Percentiles rank a stretch among this genome's conserved stretches.
phyloP scores from a whole-genome alignment of 2,113 vertebrate species.

The Pimephales promelas region DNA sequence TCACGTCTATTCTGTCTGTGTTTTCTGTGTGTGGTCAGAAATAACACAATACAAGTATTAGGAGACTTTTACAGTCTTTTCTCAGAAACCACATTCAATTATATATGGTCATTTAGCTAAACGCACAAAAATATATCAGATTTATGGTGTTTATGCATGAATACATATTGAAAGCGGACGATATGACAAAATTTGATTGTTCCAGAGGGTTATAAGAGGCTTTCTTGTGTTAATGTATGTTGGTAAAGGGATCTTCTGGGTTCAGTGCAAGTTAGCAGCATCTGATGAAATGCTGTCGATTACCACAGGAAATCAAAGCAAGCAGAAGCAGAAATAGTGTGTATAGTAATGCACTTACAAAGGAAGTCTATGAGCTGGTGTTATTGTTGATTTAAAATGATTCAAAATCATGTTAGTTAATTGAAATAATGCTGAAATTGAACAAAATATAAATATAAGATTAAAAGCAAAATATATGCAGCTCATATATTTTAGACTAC shows the following conservation, averaged over 20 bases:
- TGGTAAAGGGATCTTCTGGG: background rate
- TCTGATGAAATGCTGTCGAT: background rate
- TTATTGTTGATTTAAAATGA: background rate
- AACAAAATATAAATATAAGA: background rate
- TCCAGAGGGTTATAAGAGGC: background rate
- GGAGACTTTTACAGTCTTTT: background rate
- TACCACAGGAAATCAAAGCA: background rate
- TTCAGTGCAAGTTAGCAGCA: background rate
- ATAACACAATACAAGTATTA: background rate
- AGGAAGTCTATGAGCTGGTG: background rate
- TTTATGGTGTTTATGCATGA: background rate
- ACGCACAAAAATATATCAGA: background rate
- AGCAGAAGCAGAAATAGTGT: background rate
- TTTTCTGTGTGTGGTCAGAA: background rate
- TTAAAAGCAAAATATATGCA: background rate
- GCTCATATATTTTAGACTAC: background rate
- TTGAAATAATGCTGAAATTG: background rate
- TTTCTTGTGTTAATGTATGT: background rate
- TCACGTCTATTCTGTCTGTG: background rate
- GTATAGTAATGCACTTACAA: background rate
- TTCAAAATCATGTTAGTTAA: background rate
- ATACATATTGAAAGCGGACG: background rate
- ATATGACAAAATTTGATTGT: background rate
- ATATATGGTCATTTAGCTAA: background rate
- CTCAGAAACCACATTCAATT: background rate